A percentile compares a stretch with the other conserved stretches of the same genome.
Conservation (phyloP, 2,888 invertebrate species). For the Oligia strigilis region DNA sequence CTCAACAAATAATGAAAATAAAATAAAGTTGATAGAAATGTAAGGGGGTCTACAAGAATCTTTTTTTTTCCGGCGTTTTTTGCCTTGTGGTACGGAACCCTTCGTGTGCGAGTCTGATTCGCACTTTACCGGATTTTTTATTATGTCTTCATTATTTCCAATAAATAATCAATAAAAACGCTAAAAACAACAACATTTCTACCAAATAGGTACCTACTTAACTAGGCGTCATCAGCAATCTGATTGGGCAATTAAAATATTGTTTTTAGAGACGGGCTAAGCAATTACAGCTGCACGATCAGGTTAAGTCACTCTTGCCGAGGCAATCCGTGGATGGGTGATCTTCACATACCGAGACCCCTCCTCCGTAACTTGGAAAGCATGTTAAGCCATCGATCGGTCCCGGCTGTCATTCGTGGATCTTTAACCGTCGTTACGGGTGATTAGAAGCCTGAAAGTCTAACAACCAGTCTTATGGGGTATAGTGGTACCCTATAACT, state of each 20-base stretch:
- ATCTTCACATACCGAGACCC: neutral
- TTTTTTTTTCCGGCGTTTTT: too few relatives aligned
- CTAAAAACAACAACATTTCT: neutral
- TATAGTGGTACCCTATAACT: too few relatives aligned
- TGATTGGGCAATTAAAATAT: neutral
- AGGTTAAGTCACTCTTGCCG: neutral
- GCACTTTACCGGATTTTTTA: neutral
- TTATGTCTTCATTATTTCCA: slow-evolving; percentile 29
- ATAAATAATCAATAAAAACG: neutral
- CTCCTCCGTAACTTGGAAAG: neutral
- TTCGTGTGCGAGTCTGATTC: too few relatives aligned
- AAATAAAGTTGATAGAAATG: too few relatives aligned
- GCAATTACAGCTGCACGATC: neutral
- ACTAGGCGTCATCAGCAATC: neutral
- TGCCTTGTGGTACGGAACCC: too few relatives aligned
- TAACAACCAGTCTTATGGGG: neutral
- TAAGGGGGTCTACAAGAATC: too few relatives aligned
- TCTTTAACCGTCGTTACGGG: neutral
- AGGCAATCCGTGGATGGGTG: neutral
- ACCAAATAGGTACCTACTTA: neutral
- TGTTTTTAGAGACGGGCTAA: neutral
- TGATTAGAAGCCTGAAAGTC: neutral
- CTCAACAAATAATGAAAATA: neutral
- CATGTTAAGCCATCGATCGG: neutral
- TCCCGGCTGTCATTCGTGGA: neutral